Percentiles rank a stretch among this genome's conserved stretches.
Conservation (phyloP, 2,797 vertebrate genomes). For the Enteromius argenteus region DNA sequence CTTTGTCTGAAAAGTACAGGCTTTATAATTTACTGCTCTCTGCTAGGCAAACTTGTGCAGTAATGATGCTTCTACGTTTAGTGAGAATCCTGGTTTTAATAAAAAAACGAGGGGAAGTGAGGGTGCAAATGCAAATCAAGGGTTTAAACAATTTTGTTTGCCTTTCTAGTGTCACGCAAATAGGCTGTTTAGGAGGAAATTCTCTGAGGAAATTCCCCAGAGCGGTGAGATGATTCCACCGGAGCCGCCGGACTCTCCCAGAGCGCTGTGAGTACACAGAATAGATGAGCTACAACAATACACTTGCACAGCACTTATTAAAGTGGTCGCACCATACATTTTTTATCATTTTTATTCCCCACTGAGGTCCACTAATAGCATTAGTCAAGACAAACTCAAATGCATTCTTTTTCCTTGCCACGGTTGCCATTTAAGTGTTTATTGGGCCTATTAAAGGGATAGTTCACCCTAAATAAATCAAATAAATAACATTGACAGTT, state of each 20-base stretch:
- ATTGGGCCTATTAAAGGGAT: neutral
- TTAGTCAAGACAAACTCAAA: neutral
- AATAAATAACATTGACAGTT: neutral
- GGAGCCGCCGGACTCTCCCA: conserved; percentile 43
- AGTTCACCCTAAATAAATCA: neutral
- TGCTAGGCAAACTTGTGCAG: conserved; percentile 74
- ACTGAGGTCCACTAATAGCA: conserved; percentile 16
- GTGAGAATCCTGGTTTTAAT: conserved; percentile 12
- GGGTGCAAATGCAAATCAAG: conserved; percentile 68
- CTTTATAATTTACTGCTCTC: conserved; percentile 76
- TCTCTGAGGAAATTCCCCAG: conserved; percentile 57
- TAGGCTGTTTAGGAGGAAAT: conserved; percentile 68
- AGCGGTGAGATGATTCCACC: conserved; percentile 20
- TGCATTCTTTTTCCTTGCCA: neutral
- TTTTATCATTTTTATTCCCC: neutral
- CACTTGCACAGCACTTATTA: conserved; percentile 47
- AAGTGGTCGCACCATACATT: neutral
- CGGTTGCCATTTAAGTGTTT: neutral
- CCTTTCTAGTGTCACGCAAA: conserved; percentile 77
- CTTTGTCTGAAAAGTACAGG: conserved; percentile 62
- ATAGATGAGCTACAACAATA: conserved; percentile 62
- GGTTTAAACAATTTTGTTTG: conserved; percentile 77
- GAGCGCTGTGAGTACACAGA: conserved; percentile 63
- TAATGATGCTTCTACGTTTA: conserved; percentile 77
- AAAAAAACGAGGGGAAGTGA: conserved; percentile 1